Base-by-base conservation (phyloP, 2,113 vertebrate species). In the Chaenocephalus aceratus region DNA sequence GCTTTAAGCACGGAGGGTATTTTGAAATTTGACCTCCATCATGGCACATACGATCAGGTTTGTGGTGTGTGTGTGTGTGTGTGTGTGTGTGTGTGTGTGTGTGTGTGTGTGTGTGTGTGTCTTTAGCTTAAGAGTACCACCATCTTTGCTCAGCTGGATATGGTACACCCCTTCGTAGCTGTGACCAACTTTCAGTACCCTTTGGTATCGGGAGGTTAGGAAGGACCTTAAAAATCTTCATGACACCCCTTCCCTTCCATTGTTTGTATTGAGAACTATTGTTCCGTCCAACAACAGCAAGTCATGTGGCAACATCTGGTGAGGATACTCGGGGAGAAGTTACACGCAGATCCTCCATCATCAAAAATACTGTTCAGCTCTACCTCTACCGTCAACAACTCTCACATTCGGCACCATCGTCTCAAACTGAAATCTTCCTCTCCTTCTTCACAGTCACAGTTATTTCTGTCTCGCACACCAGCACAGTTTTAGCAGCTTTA, bases 231-330 rank as follows among this genome's bases (percentile, higher is more conserved):
- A 59, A 51, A 10, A 60, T 75, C 60, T 44, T 59, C 49, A 36
- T 75, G 10, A 66, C 30, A 18, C 58, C 46, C 26, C 26, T 26
- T 26, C 26, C 26, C 26, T 26, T 26, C 26, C 26, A 26, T 99
- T 83, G 78, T 99, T 18, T 98, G 97, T 78, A 82, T 98, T 74
- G 97, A 98, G 92, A 98, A 98, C 82, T 97, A 98, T 83, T 99
- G 97, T 84, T 98, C 97, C 2, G 89, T 95, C 56, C 94, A 81
- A 73, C 97, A 98, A 74, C 97, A 98, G 89, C 96, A 95, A 72
- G 96, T 96, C 10, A 95, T 97, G 95, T 91, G 94, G 61, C 95
- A 96, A 46, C 96, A 97, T 80, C 96, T 98, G 79, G 93, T 90
- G 82, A 95, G 94, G 73, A 97, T 96, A 83, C 81, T 99, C 56